Base-by-base conservation (phyloP, 2,888 invertebrate species). In the Serripes groenlandicus region DNA sequence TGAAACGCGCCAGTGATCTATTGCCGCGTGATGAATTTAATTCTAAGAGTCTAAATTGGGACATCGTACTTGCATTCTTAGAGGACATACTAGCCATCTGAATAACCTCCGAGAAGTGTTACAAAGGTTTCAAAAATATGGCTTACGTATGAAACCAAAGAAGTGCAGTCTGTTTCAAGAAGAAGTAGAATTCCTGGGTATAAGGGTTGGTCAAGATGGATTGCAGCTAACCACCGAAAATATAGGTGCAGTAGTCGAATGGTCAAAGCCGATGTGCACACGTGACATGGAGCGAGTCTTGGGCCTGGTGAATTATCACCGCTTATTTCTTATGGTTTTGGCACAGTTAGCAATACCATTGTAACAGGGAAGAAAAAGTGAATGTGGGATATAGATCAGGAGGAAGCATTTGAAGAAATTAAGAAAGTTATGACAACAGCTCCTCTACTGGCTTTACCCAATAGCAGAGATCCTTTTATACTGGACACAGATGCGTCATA, bases 301-400 rank as follows among this genome's bases (percentile, higher is more conserved):
- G n/a, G 87, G 89, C 1, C 34, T 88, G 1, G 76, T 71, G 18
- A 82, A 75, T 23, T 87, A 87, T 49, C 79, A 87, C 66, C 30
- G 88, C 15, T 28, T 26, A 1, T 76, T 78, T 49, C 54, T 84
- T 1, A 49, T 62, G 32, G 26, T 78, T 9, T 84, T 68, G 32
- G 73, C 81, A 2, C 18, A n/a, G 1, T 64, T 56, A 18, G 68
- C 78, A 26, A 35, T 1, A 4, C 18, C 64, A 3, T 49, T 84
- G 60, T 86, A 83, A 75, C 75, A 0, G 75, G 80, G 11, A 80
- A 80, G 30, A 56, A 52, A 23, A 15, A 11, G 11, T 86, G 62
- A 52, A 15, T 15, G 21, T 75, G 77, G 78, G 64, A 26, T 23
- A 37, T 23, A 3, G 21, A 58, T 1, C 75, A 80, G 30, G 68